These are phyloP conservation scores for Corapipo altera DNA, from an alignment of 2,113 vertebrate species.

Conservation along the genomic window DNA sequence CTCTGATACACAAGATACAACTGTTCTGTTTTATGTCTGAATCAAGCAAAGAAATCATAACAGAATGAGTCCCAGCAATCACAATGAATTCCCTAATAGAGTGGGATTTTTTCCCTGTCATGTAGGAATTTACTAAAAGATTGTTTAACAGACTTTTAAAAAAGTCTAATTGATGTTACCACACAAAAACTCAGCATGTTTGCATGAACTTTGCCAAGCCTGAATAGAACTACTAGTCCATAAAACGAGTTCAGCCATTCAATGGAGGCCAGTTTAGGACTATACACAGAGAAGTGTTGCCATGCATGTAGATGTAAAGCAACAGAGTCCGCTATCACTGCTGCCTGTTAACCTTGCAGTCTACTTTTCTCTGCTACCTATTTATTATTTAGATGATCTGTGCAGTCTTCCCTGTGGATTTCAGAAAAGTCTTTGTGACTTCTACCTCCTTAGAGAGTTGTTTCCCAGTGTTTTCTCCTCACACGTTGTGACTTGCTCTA, in stretches of 20 bases:
- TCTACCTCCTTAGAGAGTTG: background rate
- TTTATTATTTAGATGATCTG: background rate
- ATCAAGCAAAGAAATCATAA: conserved; percentile 29
- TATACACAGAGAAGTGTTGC: background rate
- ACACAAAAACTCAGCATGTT: background rate
- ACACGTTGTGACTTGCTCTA: background rate
- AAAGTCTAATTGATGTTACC: conserved; percentile 14
- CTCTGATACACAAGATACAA: background rate
- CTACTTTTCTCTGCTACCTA: background rate
- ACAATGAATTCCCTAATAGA: conserved; percentile 33
- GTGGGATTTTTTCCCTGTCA: background rate
- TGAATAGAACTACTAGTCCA: background rate
- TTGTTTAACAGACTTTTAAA: background rate
- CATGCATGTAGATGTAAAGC: background rate
- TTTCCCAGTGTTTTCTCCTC: background rate
- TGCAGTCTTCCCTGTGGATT: background rate
- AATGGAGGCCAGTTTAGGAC: background rate
- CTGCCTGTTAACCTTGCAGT: background rate
- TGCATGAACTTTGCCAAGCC: background rate
- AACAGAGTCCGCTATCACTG: background rate
- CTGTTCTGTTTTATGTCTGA: conserved; percentile 57
- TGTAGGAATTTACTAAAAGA: conserved; percentile 5
- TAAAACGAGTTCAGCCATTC: background rate
- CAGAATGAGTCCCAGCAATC: conserved; percentile 1
- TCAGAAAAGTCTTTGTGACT: background rate